A percentile compares a stretch with the other conserved stretches of the same genome.
Conservation (phyloP, 2,797 vertebrate genomes). For the Amblyopsis hoosieri region DNA sequence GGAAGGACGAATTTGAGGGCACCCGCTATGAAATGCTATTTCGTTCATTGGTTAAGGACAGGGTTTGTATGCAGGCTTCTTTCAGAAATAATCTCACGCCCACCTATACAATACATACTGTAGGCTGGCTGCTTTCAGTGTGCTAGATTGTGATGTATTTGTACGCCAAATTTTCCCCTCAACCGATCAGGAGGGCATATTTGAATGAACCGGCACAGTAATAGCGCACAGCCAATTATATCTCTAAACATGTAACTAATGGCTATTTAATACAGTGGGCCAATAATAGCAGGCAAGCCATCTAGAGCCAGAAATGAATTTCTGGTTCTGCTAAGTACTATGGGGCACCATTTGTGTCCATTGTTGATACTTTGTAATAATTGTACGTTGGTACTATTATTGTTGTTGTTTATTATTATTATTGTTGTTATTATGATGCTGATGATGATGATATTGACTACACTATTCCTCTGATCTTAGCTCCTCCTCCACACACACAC, state of each 20-base stretch:
- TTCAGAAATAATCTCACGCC: slow-evolving; percentile 16
- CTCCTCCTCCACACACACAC: background rate
- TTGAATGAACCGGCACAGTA: slow-evolving; percentile 43
- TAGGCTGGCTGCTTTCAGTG: slow-evolving; percentile 17
- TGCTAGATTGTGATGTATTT: background rate
- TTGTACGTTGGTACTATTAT: too few relatives aligned
- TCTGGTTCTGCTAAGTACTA: slow-evolving; percentile 36
- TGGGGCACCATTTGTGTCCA: slow-evolving; percentile 52
- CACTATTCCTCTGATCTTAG: slow-evolving; percentile 54
- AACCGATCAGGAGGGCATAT: slow-evolving; percentile 34
- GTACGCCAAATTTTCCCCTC: slow-evolving; percentile 15
- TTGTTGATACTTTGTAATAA: slow-evolving; percentile 30
- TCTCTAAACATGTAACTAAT: slow-evolving; percentile 55
- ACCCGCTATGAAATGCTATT: slow-evolving; percentile 9
- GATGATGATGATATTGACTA: slow-evolving; percentile 54
- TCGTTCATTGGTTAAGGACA: slow-evolving; percentile 13
- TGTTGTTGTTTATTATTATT: background rate
- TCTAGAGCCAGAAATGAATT: slow-evolving; percentile 35
- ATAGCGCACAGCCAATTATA: slow-evolving; percentile 26
- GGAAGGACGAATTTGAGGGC: slow-evolving; percentile 50
- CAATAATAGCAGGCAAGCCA: slow-evolving; percentile 44
- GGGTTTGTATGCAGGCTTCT: slow-evolving; percentile 12
- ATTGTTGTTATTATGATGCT: background rate
- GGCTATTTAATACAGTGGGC: slow-evolving; percentile 50
- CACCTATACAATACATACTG: slow-evolving; percentile 2